A percentile compares a stretch with the other conserved stretches of the same genome.
These are phyloP conservation scores for Ichneumoninae sp. DNA, from an alignment of 2,888 invertebrate genomes.

Conservation along the genomic window DNA sequence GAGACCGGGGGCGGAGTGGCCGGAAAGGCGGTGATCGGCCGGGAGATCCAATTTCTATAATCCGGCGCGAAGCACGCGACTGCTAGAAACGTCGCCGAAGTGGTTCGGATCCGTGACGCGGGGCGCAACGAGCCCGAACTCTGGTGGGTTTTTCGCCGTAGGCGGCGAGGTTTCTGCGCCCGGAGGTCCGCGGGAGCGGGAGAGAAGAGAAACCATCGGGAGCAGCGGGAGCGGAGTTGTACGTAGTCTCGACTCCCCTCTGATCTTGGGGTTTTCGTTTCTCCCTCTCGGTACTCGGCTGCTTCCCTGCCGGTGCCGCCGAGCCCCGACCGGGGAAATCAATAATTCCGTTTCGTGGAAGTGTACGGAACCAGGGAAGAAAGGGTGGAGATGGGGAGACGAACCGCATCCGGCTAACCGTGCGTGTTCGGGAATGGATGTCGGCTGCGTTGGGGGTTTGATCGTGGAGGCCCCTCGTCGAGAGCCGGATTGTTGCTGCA, in stretches of 20 bases:
- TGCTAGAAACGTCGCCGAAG: slow-evolving; percentile 37
- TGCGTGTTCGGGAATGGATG: slow-evolving; percentile 61
- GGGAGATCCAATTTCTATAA: slow-evolving; percentile 64
- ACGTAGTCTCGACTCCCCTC: slow-evolving; percentile 25
- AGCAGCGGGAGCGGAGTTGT: slow-evolving; percentile 8
- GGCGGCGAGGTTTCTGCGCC: slow-evolving; percentile 23
- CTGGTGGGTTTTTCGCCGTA: slow-evolving; percentile 15
- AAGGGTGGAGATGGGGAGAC: slow-evolving; percentile 46
- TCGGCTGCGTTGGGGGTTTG: slow-evolving; percentile 47
- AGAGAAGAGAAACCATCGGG: slow-evolving; percentile 17
- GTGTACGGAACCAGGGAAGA: slow-evolving; percentile 56
- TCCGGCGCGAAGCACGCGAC: slow-evolving; percentile 56
- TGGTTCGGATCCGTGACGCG: slow-evolving; percentile 30
- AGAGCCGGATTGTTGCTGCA: slow-evolving; percentile 53
- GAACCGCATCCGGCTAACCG: slow-evolving; percentile 58
- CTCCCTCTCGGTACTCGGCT: slow-evolving; percentile 41
- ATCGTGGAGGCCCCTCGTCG: slow-evolving; percentile 38
- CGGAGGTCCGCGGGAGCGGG: slow-evolving; percentile 14
- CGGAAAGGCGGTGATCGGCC: slow-evolving; percentile 32
- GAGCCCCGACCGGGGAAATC: slow-evolving; percentile 69
- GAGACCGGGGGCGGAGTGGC: not conserved
- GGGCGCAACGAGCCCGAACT: slow-evolving; percentile 41
- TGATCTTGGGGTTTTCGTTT: slow-evolving; percentile 41
- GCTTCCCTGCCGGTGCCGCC: slow-evolving; percentile 46
- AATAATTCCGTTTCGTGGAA: slow-evolving; percentile 70